Evolutionary conservation across 1,140 invertebrate genomes (phyloP).

Genomic region (Heliconius melpomene): DNA sequence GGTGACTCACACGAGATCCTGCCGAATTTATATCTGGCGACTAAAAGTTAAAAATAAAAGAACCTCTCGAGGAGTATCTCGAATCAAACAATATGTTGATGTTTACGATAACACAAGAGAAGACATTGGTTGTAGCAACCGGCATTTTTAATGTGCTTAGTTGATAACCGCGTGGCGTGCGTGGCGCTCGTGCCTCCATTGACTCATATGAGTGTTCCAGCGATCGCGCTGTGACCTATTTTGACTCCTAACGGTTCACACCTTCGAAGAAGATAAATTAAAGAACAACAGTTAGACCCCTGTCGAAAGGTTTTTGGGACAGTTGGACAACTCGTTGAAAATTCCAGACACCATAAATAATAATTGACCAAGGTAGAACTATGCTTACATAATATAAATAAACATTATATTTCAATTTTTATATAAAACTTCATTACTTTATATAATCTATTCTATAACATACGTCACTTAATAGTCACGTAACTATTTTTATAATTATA

Average conservation of each 20-base stretch:
- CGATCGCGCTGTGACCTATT: slow-evolving; percentile 35
- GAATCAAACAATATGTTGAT: slow-evolving; percentile 48
- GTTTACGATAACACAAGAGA: slow-evolving; percentile 57
- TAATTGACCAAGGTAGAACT: slow-evolving; percentile 32
- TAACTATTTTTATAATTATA: not conserved
- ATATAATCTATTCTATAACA: not conserved
- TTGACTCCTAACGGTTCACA: slow-evolving; percentile 23
- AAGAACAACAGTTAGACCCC: not conserved
- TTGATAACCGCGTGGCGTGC: slow-evolving; percentile 68
- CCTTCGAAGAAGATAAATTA: slow-evolving; percentile 1
- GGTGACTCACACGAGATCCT: no score
- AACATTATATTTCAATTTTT: not conserved
- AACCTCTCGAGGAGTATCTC: slow-evolving; percentile 12
- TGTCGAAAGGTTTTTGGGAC: not conserved
- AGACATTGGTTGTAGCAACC: slow-evolving; percentile 53
- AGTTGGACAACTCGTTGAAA: not conserved
- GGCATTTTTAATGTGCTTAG: slow-evolving; percentile 73
- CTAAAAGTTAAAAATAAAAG: not conserved
- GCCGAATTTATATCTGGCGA: not conserved
- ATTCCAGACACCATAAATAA: slow-evolving; percentile 7
- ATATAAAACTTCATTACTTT: not conserved
- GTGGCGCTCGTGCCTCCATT: slow-evolving; percentile 53
- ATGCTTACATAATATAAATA: not conserved
- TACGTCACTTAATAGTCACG: not conserved
- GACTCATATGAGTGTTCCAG: slow-evolving; percentile 34